phyloP scores from a whole-genome alignment of 2,888 invertebrate genomes.

The Pachydiplax longipennis region DNA sequence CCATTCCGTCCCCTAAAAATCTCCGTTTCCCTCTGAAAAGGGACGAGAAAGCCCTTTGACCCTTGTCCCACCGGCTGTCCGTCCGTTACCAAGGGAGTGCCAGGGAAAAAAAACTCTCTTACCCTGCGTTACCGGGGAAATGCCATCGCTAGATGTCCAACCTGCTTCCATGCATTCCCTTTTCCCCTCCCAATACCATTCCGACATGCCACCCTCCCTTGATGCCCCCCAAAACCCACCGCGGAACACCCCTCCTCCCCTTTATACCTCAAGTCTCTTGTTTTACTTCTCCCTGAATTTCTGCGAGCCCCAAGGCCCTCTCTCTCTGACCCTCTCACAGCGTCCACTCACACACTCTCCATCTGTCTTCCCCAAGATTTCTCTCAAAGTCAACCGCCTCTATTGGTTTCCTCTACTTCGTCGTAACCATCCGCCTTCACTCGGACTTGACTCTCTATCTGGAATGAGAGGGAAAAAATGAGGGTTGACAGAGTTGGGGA shows the following conservation, averaged over 20 bases:
- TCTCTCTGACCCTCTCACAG: background rate
- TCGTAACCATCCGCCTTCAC: background rate
- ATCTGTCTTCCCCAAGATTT: background rate
- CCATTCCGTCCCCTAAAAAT: background rate
- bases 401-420: background rate
- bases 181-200: background rate
- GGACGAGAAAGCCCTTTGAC: constrained; percentile 10
- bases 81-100: constrained; percentile 16
- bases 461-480: background rate
- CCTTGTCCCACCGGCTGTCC: constrained; percentile 34
- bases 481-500: background rate
- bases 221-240: constrained; percentile 8
- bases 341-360: background rate
- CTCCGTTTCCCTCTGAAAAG: background rate
- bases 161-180: background rate
- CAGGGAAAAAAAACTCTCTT: background rate
- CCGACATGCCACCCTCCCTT: constrained; percentile 1
- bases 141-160: constrained; percentile 26
- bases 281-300: constrained; percentile 40
- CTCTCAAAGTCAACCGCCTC: background rate
- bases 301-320: constrained; percentile 9
- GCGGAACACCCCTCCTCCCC: background rate
- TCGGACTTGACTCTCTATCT: background rate
- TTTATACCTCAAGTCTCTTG: constrained; percentile 37
- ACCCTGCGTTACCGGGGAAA: background rate